Evolutionary conservation across 2,113 vertebrate genomes (phyloP).

Genomic region (Henicopernis longicauda): DNA sequence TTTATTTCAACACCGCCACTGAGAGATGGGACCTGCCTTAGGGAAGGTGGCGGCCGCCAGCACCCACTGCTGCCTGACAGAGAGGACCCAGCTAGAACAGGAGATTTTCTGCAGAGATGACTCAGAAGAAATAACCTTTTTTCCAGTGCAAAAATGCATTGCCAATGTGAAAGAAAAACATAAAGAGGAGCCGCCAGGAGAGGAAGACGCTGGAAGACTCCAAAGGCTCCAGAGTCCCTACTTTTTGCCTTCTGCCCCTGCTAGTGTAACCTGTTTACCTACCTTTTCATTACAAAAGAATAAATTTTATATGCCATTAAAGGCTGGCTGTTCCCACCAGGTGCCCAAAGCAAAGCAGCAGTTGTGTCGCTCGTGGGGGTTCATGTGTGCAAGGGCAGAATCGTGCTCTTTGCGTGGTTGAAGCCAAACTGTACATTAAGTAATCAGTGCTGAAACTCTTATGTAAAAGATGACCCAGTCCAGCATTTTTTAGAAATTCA

Average conservation of each 20-base stretch:
- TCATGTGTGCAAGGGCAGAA: neutral
- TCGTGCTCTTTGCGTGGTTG: neutral
- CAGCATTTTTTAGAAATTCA: neutral
- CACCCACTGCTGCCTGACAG: neutral
- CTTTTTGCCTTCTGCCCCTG: neutral
- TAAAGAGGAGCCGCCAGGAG: neutral
- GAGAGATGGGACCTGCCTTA: neutral
- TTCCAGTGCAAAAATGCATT: neutral
- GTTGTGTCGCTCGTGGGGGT: neutral
- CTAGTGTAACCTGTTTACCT: neutral
- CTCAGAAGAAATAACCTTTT: neutral
- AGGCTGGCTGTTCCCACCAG: neutral
- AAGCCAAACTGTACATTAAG: neutral
- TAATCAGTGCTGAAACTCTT: neutral
- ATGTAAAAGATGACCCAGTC: neutral
- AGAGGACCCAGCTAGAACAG: neutral
- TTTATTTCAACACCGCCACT: neutral
- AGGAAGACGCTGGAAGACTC: neutral
- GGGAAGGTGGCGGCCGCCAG: neutral
- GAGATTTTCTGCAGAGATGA: neutral
- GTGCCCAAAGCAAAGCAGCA: neutral
- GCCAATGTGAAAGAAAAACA: neutral
- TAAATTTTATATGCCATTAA: neutral
- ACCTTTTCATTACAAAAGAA: neutral
- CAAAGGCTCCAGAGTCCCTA: neutral